Base-by-base conservation (phyloP, 2,888 invertebrate species). In the Eupithecia vulgata region DNA sequence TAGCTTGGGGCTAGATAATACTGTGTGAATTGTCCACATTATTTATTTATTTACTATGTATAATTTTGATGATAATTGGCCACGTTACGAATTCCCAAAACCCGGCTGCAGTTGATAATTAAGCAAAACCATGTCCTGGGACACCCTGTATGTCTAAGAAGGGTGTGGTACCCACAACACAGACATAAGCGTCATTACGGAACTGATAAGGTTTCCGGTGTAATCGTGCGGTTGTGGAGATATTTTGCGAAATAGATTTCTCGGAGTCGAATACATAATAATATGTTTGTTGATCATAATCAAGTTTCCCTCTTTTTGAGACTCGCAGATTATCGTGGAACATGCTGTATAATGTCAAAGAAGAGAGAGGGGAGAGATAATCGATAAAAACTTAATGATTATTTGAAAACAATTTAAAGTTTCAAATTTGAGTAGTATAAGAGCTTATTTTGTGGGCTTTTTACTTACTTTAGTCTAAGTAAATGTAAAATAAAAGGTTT, bases 161-260 rank as follows among this genome's bases (percentile, higher is more conserved):
- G 52, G 52, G n/a, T 52, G 21, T 52, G 40, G 45, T 45, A 45
- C 21, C 21, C 21, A 52, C 12, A 52, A 52, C 21, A 21, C 52
- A 21, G 52, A 52, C 21, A 52, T 52, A 42, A 48, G 21, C 52
- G 8, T 48, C n/a, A 48, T 48, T 48, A 48, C n/a, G 48, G n/a
- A n/a, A 8, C 48, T 48, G 52, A 52, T 52, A 52, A 52, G 21
- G 52, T 52, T 52, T 52, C 52, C 52, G 52, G 48, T 52, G 7
- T 8, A 52, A 21, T 52, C 52, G 21, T 52, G 52, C 0, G 52
- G 21, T 21, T 52, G 52, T 21, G 4, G 21, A 21, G 4, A 21
- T 52, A 52, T 48, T 48, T 48, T 8, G 48, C 21, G 12, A 52
- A 52, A 21, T 52, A 21, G 8, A 21, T 52, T n/a, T 48, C 8